phyloP scores from a whole-genome alignment of 2,888 invertebrate genomes.

The Nyleta sp. region DNA sequence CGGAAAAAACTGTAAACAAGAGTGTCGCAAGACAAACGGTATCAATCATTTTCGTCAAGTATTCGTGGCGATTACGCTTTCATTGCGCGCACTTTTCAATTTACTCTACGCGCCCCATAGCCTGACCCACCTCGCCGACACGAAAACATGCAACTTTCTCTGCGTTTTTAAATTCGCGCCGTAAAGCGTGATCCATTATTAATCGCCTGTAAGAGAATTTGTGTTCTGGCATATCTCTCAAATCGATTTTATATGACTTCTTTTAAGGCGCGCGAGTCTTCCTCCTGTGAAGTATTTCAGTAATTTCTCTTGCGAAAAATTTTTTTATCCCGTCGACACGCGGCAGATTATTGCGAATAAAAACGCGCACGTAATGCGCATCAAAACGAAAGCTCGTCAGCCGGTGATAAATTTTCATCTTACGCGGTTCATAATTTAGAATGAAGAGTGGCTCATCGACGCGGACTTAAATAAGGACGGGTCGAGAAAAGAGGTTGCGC shows the following conservation, averaged over 20 bases:
- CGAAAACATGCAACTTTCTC: constrained; percentile 18
- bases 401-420: constrained; percentile 73
- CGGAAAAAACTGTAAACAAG: neutral
- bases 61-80: neutral
- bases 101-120: neutral
- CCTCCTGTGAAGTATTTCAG: constrained; percentile 25
- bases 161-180: constrained; percentile 18
- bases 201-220: constrained; percentile 24
- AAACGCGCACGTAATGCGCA: constrained; percentile 24
- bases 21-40: constrained; percentile 8
- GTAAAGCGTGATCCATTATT: constrained; percentile 24
- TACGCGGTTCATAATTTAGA: constrained; percentile 69
- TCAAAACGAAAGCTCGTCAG: constrained; percentile 54
- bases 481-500: no score
- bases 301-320: constrained; percentile 20
- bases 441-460: constrained; percentile 68
- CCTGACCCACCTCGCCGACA: neutral
- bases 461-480: no score
- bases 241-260: constrained; percentile 51
- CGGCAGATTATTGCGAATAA: constrained; percentile 36
- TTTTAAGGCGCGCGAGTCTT: constrained; percentile 9
- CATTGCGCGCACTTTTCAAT: neutral
- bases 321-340: constrained; percentile 20
- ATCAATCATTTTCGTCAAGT: constrained; percentile 16
- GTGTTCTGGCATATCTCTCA: constrained; percentile 34